Base-by-base conservation (phyloP, 2,113 vertebrate species). In the Nannospalax galili region DNA sequence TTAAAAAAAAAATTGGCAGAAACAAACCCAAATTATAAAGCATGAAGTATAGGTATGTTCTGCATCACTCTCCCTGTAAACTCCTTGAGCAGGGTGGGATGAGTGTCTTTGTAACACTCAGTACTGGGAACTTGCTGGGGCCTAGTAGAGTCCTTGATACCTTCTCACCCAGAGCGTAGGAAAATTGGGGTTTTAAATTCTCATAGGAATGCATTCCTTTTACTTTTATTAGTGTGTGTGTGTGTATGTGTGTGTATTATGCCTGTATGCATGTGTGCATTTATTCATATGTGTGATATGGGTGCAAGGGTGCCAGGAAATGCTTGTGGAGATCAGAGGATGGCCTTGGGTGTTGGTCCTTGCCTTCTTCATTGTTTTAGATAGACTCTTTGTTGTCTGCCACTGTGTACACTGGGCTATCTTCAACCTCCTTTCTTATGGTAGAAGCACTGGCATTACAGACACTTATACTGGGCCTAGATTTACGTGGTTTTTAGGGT, bases 21-120 rank as follows among this genome's bases (percentile, higher is more conserved):
- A 20, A 84, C 37, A 77, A 93, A 82, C 45, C n/a, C 70, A 79
- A 73, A 35, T 81, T 58, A 30, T 72, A 62, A 87, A 78, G 74
- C 0, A 42, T 65, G 62, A 81, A 64, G 26, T 35, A 19, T 86
- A 40, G 62, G 48, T 64, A 69, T 64, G n/a, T 88, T 95, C 12
- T 70, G 32, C 65, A 22, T 85, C 37, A 52, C n/a, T 86, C 60
- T 85, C 42, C 42, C 45, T n/a, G 3, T 62, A 79, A 92, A 96
- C 26, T 86, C 19, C 88, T 85, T 86, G 48, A 91, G 40, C 11
- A 82, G 72, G 81, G 72, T 86, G 72, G 81, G 72, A 65, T 79
- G 24, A 17, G 0, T 74, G 40, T 92, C 30, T 88, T 87, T 91
- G 74, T 80, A n/a, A 75, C 65, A 80, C 20, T 19, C 73, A 69